Conservation (phyloP, 1,140 invertebrate species). For the Drosophila ficusphila region DNA sequence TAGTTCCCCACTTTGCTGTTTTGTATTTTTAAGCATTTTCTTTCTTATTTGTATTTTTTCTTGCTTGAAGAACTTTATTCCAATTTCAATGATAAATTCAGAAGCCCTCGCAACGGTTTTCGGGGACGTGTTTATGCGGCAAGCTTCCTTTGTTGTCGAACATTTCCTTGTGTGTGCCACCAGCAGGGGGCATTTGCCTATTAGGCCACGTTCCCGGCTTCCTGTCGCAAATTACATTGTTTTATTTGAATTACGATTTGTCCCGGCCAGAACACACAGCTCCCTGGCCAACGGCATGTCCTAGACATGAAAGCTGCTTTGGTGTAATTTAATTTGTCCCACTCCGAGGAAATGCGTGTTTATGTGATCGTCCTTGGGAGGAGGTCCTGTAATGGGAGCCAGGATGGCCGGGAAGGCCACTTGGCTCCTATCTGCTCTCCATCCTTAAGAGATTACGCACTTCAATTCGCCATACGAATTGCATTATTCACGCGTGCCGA, state of each 20-base stretch:
- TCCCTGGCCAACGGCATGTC: slow-evolving; percentile 17
- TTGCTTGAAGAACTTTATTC: slow-evolving; percentile 4
- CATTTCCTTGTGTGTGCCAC: slow-evolving; percentile 27
- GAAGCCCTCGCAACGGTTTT: slow-evolving; percentile 9
- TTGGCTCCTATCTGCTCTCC: slow-evolving; percentile 2
- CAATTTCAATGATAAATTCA: slow-evolving; percentile 25
- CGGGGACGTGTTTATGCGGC: slow-evolving; percentile 12
- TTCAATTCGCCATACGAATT: slow-evolving; percentile 31
- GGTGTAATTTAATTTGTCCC: slow-evolving; percentile 76
- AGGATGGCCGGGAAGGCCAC: not conserved
- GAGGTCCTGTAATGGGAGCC: slow-evolving; percentile 10
- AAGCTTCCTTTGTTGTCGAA: slow-evolving; percentile 39
- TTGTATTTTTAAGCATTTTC: not conserved
- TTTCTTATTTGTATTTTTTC: slow-evolving; percentile 3
- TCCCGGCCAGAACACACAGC: slow-evolving; percentile 19
- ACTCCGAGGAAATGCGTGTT: slow-evolving; percentile 66
- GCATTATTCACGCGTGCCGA: slow-evolving; percentile 51
- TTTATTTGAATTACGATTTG: slow-evolving; percentile 78
- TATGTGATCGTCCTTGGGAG: slow-evolving; percentile 62
- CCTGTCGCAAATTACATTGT: slow-evolving; percentile 69
- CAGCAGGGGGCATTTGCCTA: slow-evolving; percentile 40
- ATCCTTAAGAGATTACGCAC: slow-evolving; percentile 30
- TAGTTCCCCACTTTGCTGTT: not conserved
- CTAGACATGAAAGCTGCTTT: slow-evolving; percentile 74
- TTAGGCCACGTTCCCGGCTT: slow-evolving; percentile 40